Evolutionary conservation across 2,888 invertebrate species (phyloP).

Genomic region (Bhutanitis thaidina): DNA sequence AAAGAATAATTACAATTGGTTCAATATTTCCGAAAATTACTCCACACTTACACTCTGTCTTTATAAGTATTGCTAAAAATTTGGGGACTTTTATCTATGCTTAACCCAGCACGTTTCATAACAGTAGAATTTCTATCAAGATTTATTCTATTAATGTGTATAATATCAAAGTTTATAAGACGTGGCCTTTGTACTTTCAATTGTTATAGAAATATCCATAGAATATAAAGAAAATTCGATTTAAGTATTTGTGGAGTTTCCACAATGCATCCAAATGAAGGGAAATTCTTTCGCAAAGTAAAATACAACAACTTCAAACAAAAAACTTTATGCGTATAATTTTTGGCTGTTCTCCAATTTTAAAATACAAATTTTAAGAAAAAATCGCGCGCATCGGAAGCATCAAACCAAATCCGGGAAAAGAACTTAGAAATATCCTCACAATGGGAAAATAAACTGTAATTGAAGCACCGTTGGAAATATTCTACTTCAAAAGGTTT

Average conservation of each 20-base stretch:
- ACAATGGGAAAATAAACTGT: slow-evolving; percentile 3
- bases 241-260: slow-evolving; percentile 4
- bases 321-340: slow-evolving; percentile 1
- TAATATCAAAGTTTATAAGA: no score
- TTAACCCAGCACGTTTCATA: no score
- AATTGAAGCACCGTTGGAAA: not conserved
- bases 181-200: no score
- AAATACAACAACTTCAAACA: slow-evolving; percentile 5
- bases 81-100: no score
- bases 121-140: no score
- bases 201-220: no score
- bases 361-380: slow-evolving; percentile 5
- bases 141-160: no score
- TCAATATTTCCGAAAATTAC: no score
- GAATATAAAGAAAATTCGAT: not conserved
- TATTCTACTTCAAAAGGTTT: not conserved
- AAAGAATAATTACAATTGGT: no score
- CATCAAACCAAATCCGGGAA: slow-evolving; percentile 8
- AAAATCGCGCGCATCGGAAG: slow-evolving; percentile 7
- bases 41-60: no score
- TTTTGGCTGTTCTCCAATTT: slow-evolving; percentile 17
- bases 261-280: slow-evolving; percentile 16
- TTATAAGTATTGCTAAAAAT: no score
- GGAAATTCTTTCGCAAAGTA: slow-evolving; percentile 12
- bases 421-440: not conserved